Base-by-base conservation (phyloP, 2,888 invertebrate genomes). In the Drosophila ezoana region DNA sequence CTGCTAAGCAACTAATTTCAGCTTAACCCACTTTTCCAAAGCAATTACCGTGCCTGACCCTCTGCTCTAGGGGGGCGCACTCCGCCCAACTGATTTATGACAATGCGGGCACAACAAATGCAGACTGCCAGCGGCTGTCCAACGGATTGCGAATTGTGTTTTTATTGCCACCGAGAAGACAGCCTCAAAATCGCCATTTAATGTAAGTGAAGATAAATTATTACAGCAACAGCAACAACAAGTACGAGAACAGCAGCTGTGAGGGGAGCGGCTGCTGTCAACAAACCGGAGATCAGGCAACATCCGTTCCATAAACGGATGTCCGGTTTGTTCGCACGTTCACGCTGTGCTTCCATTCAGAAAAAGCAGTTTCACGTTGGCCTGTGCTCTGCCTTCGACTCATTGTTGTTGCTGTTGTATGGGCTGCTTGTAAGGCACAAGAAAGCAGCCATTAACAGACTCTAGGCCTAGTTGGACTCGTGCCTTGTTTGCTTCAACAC, bases 281-380 rank as follows among this genome's bases (percentile, higher is more conserved):
- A 67, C 76, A 76, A 64, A 77, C 74, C 87, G 82, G 82, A 83
- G 79, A 83, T 87, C 87, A 84, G 85, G 82, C 85, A 79, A 87
- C 87, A 71, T 84, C 85, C 83, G 87, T 59, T 85, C 69, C 85
- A 84, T 78, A 78, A 83, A 49, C 85, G 83, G 83, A 87, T 71
- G 48, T 84, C 85, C 87, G 87, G 80, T 81, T 78, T 69, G 79
- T 87, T 84, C 82, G 82, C 83, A 84, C 85, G 87, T 87, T 87
- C 87, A 81, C 77, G 75, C 82, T 79, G 69, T 63, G 63, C 64
- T 59, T 53, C 47, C 65, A 53, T 48, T 65, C 65, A 64, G 76
- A 45, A 45, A 73, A 60, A 38, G 28, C 8, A 48, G 33, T 58
- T 60, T 54, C 45, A 38, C 67, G 49, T 75, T 75, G 64, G 28